Evolutionary conservation across 92 coral and sea anemone genomes (phyloP), one percentile per base, ranked within the genome.

Genomic region (Umimayanthus kanabou): DNA sequence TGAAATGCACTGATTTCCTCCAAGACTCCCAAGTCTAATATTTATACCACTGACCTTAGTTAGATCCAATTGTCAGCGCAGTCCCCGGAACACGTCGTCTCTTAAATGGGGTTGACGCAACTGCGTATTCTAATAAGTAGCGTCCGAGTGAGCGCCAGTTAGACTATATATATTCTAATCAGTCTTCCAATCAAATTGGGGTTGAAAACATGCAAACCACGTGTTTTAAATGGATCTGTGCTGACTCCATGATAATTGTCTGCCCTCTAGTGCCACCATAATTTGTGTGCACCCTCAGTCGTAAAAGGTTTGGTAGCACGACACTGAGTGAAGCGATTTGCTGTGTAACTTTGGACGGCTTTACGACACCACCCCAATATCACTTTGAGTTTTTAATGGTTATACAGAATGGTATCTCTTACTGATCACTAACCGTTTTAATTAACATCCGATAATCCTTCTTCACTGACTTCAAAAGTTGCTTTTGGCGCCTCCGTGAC

Each of bases 361-460:
- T 39, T 49, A 25, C 71, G 77, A 83, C 76, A 83, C 58, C 28
- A 20, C 39, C 53, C 29, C 87, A 83, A 83, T 71, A 83, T 83
- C 87, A 83, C 66, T 14, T 5, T 33, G 40, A 23, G 87, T 29
- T 70, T 75, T 67, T 70, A 83, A 83, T 83, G 74, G 78, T 73
- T 47, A 30, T 49, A n/a, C 25, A 83, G 67, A 83, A 71, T 70
- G 87, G 87, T 83, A 83, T 83, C 87, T 69, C 26, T 70, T 23
- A 71, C 78, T 83, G 87, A 83, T 83, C 93, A 88, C 81, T 76
- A 72, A 83, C 76, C 85, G 84, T 82, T 75, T 71, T 88, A 67
- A 85, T 88, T 91, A 89, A 88, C 93, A 91, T 87, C 89, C 76
- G 86, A 79, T 91, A 91, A 91, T 91, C 91, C 93, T 88, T 61